Base-by-base conservation (phyloP, 2,888 invertebrate genomes). In the Drepana falcataria region DNA sequence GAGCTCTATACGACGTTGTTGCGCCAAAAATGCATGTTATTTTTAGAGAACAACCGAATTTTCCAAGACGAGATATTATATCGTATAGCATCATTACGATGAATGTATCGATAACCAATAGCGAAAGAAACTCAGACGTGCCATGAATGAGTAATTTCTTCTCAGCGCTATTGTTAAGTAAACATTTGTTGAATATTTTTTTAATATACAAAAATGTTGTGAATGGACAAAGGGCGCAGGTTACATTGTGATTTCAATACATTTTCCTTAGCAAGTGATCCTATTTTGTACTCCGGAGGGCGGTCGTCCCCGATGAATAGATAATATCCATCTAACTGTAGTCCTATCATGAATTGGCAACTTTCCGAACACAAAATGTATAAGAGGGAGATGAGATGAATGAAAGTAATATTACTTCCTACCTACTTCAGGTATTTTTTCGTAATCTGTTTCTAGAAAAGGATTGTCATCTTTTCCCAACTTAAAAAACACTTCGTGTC, bases 211-310 rank as follows among this genome's bases (percentile, higher is more conserved):
- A 82, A 79, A 79, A 77, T 79, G 79, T 79, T 78, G 80, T 77
- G 70, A 81, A 73, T 79, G 79, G 75, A 85, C 83, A 86, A 86
- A 82, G 75, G 77, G 73, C 68, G 75, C 77, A 79, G 84, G 84
- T 85, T 86, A 83, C 82, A 87, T 87, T 88, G 84, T 88, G 87
- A 86, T 88, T 89, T 87, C 86, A 86, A 87, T 89, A 85, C 83
- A 83, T 88, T 89, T 87, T 84, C 83, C 79, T 78, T 79, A 68
- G 79, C 83, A 83, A 89, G 85, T 88, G 85, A 83, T 81, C 83
- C 85, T 83, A 85, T 88, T 87, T 82, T 76, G 75, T 75, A 84
- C 70, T 73, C 69, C 73, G 70, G 73, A 79, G 73, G 81, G 80
- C 71, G 70, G 69, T 78, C 81, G 77, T 75, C 77, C 73, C 71